Conservation (phyloP, 1,140 invertebrate genomes). For the Polyergus mexicanus region DNA sequence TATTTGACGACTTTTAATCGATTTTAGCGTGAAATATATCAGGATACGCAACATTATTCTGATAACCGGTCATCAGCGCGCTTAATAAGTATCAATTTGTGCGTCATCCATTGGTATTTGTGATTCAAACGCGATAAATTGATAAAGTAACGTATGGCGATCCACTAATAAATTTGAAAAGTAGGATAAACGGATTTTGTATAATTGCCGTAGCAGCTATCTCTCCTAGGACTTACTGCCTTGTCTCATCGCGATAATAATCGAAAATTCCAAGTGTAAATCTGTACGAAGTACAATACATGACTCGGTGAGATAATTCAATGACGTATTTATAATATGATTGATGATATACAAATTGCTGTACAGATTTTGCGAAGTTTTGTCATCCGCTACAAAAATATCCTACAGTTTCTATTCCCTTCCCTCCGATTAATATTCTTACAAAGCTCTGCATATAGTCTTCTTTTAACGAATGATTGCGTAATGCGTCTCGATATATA, state of each 20-base stretch:
- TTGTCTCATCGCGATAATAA: neutral
- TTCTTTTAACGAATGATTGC: neutral
- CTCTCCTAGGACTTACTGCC: no score
- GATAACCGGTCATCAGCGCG: slow-evolving; percentile 2
- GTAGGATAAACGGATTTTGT: neutral
- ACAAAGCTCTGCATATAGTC: no score
- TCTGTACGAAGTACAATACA: neutral
- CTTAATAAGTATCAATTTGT: slow-evolving; percentile 36
- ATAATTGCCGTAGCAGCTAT: neutral
- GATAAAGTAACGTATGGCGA: neutral
- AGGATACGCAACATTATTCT: neutral
- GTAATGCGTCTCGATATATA: neutral
- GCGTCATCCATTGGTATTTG: slow-evolving; percentile 5
- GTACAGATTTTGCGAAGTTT: neutral
- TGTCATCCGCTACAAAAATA: neutral
- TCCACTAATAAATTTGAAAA: neutral
- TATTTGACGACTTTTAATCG: neutral
- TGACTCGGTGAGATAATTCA: neutral
- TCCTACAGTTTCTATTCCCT: neutral
- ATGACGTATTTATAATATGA: neutral
- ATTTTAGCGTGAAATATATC: neutral
- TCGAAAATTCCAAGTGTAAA: neutral
- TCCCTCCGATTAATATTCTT: no score
- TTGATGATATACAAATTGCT: neutral
- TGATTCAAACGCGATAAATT: slow-evolving; percentile 32